A percentile compares a stretch with the other conserved stretches of the same genome.
phyloP scores from a whole-genome alignment of 2,888 invertebrate genomes.

The Camponotus fellah region DNA sequence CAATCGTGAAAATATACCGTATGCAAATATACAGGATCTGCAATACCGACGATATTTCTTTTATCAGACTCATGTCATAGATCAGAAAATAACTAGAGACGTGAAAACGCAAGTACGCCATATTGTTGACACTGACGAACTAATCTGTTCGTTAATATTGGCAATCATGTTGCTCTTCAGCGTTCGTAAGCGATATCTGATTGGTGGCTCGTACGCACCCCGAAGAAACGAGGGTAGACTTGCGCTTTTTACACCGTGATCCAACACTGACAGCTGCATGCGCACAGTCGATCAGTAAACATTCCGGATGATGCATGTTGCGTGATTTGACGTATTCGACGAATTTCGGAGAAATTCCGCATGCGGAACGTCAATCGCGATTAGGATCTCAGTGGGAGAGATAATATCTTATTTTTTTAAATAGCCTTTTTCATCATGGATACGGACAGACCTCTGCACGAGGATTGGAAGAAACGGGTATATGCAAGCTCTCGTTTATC shows the following conservation, averaged over 20 bases:
- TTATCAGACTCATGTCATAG: background rate
- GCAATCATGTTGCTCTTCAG: too few relatives aligned
- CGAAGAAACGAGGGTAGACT: too few relatives aligned
- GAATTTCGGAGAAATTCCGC: conserved; percentile 4
- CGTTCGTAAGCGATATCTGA: too few relatives aligned
- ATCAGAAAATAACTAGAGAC: background rate
- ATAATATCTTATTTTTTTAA: conserved; percentile 14
- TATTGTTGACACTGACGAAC: background rate
- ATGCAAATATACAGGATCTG: background rate
- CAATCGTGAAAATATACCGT: too few relatives aligned
- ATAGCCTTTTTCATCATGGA: conserved; percentile 73
- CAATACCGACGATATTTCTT: background rate
- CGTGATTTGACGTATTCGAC: conserved; percentile 65
- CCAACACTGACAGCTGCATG: background rate
- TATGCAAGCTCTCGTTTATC: conserved; percentile 18
- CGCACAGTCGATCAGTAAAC: conserved; percentile 36
- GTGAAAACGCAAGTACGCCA: background rate
- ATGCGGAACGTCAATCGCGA: background rate
- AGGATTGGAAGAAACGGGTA: conserved; percentile 82
- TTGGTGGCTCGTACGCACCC: too few relatives aligned
- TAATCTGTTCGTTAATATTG: background rate
- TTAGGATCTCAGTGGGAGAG: background rate
- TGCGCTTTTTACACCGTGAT: too few relatives aligned
- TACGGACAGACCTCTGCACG: conserved; percentile 75
- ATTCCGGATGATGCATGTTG: conserved; percentile 7